Evolutionary conservation across 2,113 vertebrate species (phyloP).

Genomic region (Epinephelus cyanopodus): DNA sequence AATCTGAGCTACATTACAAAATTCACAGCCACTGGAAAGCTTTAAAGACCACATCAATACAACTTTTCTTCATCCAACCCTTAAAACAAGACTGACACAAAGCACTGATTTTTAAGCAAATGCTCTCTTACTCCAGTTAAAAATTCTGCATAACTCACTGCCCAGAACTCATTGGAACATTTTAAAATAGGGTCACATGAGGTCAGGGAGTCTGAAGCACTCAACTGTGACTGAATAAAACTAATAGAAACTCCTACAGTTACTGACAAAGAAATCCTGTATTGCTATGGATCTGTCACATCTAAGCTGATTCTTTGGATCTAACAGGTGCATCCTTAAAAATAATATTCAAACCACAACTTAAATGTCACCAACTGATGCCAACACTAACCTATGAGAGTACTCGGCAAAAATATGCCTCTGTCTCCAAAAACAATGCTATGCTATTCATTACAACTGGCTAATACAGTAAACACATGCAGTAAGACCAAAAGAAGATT

Average conservation of each 20-base stretch:
- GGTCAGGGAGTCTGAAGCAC: neutral
- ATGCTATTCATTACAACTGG: neutral
- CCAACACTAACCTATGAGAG: no score
- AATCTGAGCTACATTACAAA: neutral
- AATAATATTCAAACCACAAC: neutral
- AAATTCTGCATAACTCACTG: neutral
- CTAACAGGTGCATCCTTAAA: neutral
- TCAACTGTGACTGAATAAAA: neutral
- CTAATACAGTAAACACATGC: neutral
- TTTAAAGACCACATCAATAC: neutral
- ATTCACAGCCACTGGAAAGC: neutral
- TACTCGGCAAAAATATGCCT: neutral
- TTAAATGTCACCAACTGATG: neutral
- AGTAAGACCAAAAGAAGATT: neutral
- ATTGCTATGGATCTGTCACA: neutral
- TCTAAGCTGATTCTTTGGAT: no score
- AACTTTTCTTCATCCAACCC: rapidly evolving
- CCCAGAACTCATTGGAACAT: neutral
- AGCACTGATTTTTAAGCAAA: no score
- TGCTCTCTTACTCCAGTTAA: neutral
- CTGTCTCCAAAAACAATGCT: no score
- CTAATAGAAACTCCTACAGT: neutral
- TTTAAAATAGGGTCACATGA: neutral
- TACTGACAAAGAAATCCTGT: neutral
- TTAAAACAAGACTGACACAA: neutral